Conservation (phyloP, 2,888 invertebrate genomes). For the Acrobasis consociella region DNA sequence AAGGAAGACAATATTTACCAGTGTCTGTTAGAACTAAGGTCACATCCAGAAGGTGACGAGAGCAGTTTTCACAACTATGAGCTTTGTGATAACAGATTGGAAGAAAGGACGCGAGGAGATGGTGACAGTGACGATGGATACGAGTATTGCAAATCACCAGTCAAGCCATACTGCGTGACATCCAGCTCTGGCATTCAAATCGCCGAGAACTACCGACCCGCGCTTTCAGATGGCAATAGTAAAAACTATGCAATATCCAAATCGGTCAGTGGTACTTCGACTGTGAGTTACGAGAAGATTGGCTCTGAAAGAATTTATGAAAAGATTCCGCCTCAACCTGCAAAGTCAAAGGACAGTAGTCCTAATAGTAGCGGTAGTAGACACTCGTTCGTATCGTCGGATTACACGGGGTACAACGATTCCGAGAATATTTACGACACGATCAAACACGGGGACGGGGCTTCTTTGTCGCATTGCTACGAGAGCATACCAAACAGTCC, state of each 20-base stretch:
- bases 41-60: slow-evolving; percentile 76
- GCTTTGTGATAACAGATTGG: slow-evolving; percentile 67
- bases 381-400: slow-evolving; percentile 66
- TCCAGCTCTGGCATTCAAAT: slow-evolving; percentile 76
- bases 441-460: slow-evolving; percentile 80
- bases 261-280: slow-evolving; percentile 73
- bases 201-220: slow-evolving; percentile 78
- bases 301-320: slow-evolving; percentile 77
- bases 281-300: slow-evolving; percentile 75
- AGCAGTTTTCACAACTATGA: slow-evolving; percentile 81
- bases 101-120: slow-evolving; percentile 72
- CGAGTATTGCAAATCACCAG: slow-evolving; percentile 75
- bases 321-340: slow-evolving; percentile 63
- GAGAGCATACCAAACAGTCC: slow-evolving; percentile 83
- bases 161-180: slow-evolving; percentile 70
- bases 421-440: slow-evolving; percentile 85
- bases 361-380: slow-evolving; percentile 63
- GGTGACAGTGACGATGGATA: slow-evolving; percentile 78
- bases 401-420: slow-evolving; percentile 70
- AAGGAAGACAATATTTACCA: slow-evolving; percentile 70
- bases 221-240: slow-evolving; percentile 45
- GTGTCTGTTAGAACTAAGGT: slow-evolving; percentile 72
- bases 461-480: slow-evolving; percentile 82
- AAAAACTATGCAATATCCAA: slow-evolving; percentile 71
- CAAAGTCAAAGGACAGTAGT: slow-evolving; percentile 66